phyloP scores from a whole-genome alignment of 1,140 invertebrate species.

The Acromyrmex echinatior region DNA sequence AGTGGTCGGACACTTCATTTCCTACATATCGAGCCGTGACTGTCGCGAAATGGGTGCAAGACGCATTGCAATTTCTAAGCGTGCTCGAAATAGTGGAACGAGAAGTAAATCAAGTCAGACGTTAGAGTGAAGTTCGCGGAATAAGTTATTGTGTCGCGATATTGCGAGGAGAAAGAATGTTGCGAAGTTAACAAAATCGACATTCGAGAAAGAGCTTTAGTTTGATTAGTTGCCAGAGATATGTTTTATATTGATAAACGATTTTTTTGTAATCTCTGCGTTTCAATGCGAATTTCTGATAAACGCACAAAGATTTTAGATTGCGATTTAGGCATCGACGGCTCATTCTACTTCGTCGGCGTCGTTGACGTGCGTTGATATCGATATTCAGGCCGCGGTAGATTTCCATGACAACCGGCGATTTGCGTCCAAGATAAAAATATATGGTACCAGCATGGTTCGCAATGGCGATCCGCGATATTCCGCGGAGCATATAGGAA shows the following conservation, averaged over 20 bases:
- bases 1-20: constrained; percentile 57
- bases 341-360: constrained; percentile 45
- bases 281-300: constrained; percentile 14
- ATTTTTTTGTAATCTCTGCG: constrained; percentile 3
- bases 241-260: neutral
- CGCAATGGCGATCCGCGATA: constrained; percentile 39
- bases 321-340: constrained; percentile 46
- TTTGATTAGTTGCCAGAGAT: neutral
- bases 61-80: constrained; percentile 30
- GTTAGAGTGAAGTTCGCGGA: neutral
- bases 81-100: neutral
- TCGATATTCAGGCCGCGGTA: constrained; percentile 59
- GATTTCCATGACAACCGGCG: constrained; percentile 75
- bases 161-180: neutral
- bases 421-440: constrained; percentile 69
- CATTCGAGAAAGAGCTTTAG: neutral
- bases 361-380: constrained; percentile 58
- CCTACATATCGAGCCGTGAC: constrained; percentile 50
- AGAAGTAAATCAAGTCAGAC: constrained; percentile 21
- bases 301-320: constrained; percentile 39
- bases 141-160: neutral
- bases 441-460: constrained; percentile 58
- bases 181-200: neutral
- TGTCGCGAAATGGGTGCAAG: constrained; percentile 24
- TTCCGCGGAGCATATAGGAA: constrained; percentile 49